Evolutionary conservation across 2,888 invertebrate species (phyloP).

Genomic region (Cabera pusaria): DNA sequence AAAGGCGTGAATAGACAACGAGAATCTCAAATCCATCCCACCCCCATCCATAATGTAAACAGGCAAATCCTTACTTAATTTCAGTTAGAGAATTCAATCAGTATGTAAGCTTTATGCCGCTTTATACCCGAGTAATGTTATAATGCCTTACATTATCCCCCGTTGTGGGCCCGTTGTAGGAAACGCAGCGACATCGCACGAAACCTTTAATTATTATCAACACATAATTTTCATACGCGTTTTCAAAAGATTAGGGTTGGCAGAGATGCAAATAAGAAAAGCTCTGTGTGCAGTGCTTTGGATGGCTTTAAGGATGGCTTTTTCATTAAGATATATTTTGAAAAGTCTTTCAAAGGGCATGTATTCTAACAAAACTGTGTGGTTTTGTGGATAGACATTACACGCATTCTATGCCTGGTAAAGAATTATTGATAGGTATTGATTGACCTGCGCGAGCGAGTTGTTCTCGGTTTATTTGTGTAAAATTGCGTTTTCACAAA

Average conservation of each 20-base stretch:
- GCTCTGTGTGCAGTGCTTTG: no score
- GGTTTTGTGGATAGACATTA: no score
- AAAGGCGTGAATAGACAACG: slow-evolving; percentile 63
- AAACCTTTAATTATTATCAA: slow-evolving; percentile 83
- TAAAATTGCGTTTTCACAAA: no score
- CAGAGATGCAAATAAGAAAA: slow-evolving; percentile 19
- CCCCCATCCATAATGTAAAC: slow-evolving; percentile 74
- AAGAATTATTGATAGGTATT: no score
- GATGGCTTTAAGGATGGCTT: no score
- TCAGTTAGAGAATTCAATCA: slow-evolving; percentile 82
- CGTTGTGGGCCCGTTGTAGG: slow-evolving; percentile 56
- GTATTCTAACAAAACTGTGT: no score
- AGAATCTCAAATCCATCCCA: slow-evolving; percentile 69
- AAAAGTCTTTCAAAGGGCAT: no score
- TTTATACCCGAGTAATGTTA: slow-evolving; percentile 79
- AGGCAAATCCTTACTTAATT: slow-evolving; percentile 83
- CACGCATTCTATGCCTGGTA: no score
- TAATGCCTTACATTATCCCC: slow-evolving; percentile 79
- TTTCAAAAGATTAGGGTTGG: slow-evolving; percentile 66
- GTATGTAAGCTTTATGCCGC: slow-evolving; percentile 77
- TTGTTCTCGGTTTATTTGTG: no score
- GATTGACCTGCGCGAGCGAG: no score
- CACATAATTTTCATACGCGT: slow-evolving; percentile 79
- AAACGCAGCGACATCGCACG: slow-evolving; percentile 65
- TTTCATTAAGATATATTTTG: no score